phyloP scores from a whole-genome alignment of 2,888 invertebrate genomes.

The Gasteruption jaculator region DNA sequence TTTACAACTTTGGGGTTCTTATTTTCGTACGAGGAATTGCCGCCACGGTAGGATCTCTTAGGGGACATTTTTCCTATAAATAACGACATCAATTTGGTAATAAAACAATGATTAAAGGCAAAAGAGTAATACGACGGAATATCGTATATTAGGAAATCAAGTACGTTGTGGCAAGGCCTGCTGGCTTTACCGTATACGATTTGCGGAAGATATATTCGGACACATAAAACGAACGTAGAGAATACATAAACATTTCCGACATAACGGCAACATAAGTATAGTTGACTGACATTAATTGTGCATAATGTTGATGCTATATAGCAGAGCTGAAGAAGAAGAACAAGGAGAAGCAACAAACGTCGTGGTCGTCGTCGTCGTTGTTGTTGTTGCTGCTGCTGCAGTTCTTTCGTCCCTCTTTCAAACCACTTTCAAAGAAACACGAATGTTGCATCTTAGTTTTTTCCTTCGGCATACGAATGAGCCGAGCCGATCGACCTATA shows the following conservation, averaged over 20 bases:
- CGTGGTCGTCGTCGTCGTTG: constrained; percentile 9
- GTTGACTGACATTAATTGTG: constrained; percentile 49
- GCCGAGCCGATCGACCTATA: constrained; percentile 22
- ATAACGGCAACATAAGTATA: constrained; percentile 39
- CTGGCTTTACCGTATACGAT: constrained; percentile 23
- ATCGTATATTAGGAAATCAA: too few relatives aligned
- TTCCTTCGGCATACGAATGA: constrained; percentile 37
- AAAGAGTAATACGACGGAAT: too few relatives aligned
- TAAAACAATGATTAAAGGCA: too few relatives aligned
- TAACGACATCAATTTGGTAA: too few relatives aligned
- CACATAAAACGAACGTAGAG: constrained; percentile 27
- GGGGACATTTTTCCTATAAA: too few relatives aligned
- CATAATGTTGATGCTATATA: constrained; percentile 38
- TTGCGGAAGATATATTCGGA: constrained; percentile 29
- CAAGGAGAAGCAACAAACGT: not conserved
- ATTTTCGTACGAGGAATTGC: too few relatives aligned
- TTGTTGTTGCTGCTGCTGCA: constrained; percentile 18
- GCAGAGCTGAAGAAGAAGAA: too few relatives aligned
- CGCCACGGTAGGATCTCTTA: too few relatives aligned
- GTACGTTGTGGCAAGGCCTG: too few relatives aligned
- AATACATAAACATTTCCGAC: constrained; percentile 35
- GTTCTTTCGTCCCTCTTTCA: constrained; percentile 23
- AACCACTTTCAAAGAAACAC: constrained; percentile 32
- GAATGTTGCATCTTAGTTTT: constrained; percentile 32
- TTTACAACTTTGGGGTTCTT: too few relatives aligned